These are phyloP conservation scores for Myrmophylax atrothorax DNA, from an alignment of 2,113 vertebrate genomes.

Conservation along the genomic window DNA sequence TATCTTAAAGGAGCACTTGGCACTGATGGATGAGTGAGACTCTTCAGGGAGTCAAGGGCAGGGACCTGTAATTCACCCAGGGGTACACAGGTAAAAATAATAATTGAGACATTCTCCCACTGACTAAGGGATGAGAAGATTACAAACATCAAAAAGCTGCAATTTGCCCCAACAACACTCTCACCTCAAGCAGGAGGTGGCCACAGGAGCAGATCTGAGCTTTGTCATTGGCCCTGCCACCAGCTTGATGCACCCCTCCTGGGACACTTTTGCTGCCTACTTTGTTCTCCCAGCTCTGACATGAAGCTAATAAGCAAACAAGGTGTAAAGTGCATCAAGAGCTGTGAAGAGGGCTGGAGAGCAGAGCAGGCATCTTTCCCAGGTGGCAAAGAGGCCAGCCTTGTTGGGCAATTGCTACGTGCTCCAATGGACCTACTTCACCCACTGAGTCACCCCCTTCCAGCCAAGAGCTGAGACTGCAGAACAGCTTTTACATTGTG, in stretches of 20 bases:
- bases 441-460: accelerated
- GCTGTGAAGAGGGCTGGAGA: background rate
- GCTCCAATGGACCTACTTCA: background rate
- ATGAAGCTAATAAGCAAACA: background rate
- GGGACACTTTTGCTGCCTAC: background rate
- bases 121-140: background rate
- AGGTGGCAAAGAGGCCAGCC: accelerated
- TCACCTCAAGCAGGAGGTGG: accelerated
- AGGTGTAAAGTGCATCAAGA: background rate
- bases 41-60: background rate
- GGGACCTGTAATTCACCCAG: background rate
- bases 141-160: background rate
- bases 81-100: background rate
- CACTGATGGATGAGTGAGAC: background rate
- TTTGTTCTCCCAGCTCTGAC: background rate
- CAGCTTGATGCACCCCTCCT: accelerated
- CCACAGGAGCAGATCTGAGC: background rate
- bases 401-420: accelerated
- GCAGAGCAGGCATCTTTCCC: background rate
- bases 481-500: background rate
- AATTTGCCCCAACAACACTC: background rate
- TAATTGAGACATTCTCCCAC: background rate
- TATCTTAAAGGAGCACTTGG: background rate
- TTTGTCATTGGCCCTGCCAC: background rate
- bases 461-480: accelerated